These are phyloP conservation scores for Ficedula albicollis DNA, from an alignment of 2,797 vertebrate genomes.

Conservation along the genomic window DNA sequence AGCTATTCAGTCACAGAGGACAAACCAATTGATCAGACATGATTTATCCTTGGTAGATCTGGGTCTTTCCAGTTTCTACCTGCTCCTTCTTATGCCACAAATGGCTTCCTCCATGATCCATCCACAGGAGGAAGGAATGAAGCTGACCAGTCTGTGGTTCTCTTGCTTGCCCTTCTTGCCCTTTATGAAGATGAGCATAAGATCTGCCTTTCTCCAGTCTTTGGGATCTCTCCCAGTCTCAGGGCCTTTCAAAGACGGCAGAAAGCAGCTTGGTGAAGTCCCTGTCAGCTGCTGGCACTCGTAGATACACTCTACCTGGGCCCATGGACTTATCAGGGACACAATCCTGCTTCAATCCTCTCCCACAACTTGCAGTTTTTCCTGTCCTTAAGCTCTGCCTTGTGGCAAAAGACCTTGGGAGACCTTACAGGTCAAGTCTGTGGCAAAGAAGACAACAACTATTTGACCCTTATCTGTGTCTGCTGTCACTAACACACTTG, in stretches of 20 bases:
- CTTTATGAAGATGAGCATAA: background rate
- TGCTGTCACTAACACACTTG: background rate
- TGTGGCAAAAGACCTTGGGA: background rate
- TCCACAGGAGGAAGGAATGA: background rate
- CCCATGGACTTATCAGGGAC: background rate
- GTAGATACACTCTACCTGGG: background rate
- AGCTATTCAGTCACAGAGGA: background rate
- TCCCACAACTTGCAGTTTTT: background rate
- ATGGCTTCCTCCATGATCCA: background rate
- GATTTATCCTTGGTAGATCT: background rate
- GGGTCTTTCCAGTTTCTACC: background rate
- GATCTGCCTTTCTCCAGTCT: background rate
- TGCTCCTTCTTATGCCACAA: background rate
- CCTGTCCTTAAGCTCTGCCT: background rate
- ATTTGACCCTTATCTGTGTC: background rate
- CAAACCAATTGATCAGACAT: background rate
- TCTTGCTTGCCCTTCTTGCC: background rate
- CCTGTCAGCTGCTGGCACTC: background rate
- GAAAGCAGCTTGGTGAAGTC: background rate
- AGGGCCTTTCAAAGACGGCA: background rate
- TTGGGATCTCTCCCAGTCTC: background rate
- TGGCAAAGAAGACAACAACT: rapidly evolving
- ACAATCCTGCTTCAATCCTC: background rate
- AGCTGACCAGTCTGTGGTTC: background rate
- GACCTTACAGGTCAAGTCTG: background rate